These are phyloP conservation scores for Himantopus leucocephalus DNA, from an alignment of 2,113 vertebrate genomes.

Conservation along the genomic window DNA sequence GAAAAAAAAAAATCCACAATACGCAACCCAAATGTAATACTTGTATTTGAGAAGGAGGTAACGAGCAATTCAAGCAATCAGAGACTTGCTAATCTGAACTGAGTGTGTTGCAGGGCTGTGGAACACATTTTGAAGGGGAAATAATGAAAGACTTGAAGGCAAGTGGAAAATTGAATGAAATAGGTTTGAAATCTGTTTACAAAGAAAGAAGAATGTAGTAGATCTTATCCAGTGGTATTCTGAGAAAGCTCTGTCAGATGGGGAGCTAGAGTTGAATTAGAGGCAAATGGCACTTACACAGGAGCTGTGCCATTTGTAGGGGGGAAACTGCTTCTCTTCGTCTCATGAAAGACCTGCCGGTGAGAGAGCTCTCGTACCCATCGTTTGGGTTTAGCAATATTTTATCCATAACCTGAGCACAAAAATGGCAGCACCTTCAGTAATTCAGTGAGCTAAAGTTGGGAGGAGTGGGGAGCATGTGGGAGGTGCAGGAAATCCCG, in stretches of 20 bases:
- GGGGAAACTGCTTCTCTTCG: not conserved
- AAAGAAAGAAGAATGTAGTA: not conserved
- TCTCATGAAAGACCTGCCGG: not conserved
- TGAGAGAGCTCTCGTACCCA: not conserved
- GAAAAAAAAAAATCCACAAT: not conserved
- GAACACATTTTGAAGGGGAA: not conserved
- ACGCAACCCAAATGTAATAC: not conserved
- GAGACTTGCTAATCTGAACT: not conserved
- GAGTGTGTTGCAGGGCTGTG: not conserved
- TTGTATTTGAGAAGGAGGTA: not conserved
- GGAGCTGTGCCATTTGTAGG: not conserved
- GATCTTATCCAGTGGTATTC: not conserved
- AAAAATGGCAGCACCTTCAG: not conserved
- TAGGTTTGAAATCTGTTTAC: not conserved
- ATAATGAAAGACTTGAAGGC: not conserved
- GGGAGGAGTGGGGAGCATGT: not conserved
- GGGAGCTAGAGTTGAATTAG: not conserved
- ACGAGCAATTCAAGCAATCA: not conserved
- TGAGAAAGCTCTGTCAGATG: not conserved
- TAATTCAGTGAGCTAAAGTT: not conserved
- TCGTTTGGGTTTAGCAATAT: not conserved
- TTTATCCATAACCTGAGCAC: not conserved
- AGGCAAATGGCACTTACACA: not conserved
- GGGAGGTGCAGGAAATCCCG: not conserved
- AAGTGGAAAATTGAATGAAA: not conserved